phyloP scores from a whole-genome alignment of 35 echinoderm and acorn worm species.

The Ophiothrix spiculata region DNA sequence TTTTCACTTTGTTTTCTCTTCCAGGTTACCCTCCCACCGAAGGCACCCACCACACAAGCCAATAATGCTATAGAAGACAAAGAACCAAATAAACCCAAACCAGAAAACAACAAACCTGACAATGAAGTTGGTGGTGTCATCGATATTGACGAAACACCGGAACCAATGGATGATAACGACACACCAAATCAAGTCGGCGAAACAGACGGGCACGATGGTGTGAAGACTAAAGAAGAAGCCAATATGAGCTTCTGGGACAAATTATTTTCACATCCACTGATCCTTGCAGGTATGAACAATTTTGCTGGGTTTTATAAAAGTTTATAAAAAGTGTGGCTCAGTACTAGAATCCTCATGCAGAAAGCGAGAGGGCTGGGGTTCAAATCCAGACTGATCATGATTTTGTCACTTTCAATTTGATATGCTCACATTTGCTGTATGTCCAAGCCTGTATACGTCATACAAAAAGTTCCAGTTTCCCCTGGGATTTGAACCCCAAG shows the following conservation, averaged over 20 bases:
- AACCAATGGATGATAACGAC: background rate
- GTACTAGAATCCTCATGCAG: too few relatives aligned
- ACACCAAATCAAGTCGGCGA: background rate
- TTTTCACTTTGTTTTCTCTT: background rate
- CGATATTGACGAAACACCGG: background rate
- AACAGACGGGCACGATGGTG: background rate
- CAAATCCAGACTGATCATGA: background rate
- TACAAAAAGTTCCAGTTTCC: too few relatives aligned
- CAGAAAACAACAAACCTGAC: background rate
- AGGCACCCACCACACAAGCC: background rate
- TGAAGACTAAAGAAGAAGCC: background rate
- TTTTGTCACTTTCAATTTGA: background rate
- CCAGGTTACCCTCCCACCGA: background rate
- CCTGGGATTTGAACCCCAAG: too few relatives aligned
- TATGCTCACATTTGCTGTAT: background rate
- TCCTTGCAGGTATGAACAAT: background rate
- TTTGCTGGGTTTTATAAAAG: too few relatives aligned
- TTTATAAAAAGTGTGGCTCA: too few relatives aligned
- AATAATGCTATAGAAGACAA: slow-evolving; percentile 1
- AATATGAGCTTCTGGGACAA: background rate
- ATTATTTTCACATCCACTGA: background rate
- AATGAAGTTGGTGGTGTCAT: background rate
- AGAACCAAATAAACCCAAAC: background rate
- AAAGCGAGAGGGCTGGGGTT: background rate
- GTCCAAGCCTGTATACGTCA: background rate